phyloP scores from a whole-genome alignment of 2,888 invertebrate genomes.

The Abscondita cerata region DNA sequence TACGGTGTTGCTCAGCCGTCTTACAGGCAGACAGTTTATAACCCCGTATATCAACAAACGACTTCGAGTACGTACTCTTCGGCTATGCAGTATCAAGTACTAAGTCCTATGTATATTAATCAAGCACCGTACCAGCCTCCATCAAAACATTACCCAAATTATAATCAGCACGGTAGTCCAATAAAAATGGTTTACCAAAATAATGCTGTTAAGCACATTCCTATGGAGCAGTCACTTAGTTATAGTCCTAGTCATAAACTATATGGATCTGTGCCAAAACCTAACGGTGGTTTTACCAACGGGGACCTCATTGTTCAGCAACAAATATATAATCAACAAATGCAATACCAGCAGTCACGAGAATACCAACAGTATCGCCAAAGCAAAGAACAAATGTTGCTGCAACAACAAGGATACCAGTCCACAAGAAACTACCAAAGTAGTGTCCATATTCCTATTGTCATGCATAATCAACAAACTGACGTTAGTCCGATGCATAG shows the following conservation, averaged over 20 bases:
- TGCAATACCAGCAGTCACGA: constrained; percentile 48
- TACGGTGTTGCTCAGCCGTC: constrained; percentile 53
- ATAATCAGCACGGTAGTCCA: constrained; percentile 49
- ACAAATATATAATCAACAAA: constrained; percentile 51
- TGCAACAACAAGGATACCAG: constrained; percentile 49
- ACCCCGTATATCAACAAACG: constrained; percentile 36
- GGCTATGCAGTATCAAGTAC: constrained; percentile 53
- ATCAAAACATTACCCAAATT: constrained; percentile 46
- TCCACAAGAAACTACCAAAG: constrained; percentile 49
- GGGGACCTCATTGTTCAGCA: constrained; percentile 53
- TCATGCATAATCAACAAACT: constrained; percentile 49
- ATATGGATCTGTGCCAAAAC: constrained; percentile 43
- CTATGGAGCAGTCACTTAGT: constrained; percentile 36
- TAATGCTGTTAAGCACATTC: constrained; percentile 52
- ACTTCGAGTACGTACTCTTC: constrained; percentile 44
- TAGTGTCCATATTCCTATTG: constrained; percentile 53
- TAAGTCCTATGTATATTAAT: constrained; percentile 50
- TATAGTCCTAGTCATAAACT: constrained; percentile 47
- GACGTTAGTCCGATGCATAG: constrained; percentile 47
- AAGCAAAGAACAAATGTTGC: constrained; percentile 51
- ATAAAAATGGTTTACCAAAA: constrained; percentile 44
- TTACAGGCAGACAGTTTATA: constrained; percentile 44
- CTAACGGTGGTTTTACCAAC: constrained; percentile 46
- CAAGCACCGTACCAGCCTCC: constrained; percentile 47
- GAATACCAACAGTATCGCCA: constrained; percentile 54